Conservation (phyloP, 2,888 invertebrate species). For the Tanytarsus gracilentus region DNA sequence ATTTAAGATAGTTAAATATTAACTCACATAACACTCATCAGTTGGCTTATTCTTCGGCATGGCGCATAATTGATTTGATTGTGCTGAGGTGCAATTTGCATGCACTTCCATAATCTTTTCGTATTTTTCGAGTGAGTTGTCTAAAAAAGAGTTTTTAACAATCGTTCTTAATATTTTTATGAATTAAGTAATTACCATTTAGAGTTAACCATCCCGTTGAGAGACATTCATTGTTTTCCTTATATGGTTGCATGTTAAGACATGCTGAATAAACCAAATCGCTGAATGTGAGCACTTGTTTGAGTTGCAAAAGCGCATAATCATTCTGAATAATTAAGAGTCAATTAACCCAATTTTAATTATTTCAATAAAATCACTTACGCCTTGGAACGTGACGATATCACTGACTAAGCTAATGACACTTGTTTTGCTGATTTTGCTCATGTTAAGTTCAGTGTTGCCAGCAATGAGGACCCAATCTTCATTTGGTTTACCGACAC, state of each 20-base stretch:
- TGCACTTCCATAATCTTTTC: slow-evolving; percentile 55
- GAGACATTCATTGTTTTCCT: slow-evolving; percentile 48
- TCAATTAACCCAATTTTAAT: slow-evolving; percentile 36
- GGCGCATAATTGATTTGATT: slow-evolving; percentile 51
- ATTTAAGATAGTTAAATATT: not conserved
- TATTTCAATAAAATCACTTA: slow-evolving; percentile 33
- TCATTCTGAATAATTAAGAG: slow-evolving; percentile 47
- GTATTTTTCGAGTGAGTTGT: slow-evolving; percentile 46
- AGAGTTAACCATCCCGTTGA: slow-evolving; percentile 49
- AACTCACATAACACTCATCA: slow-evolving; percentile 52
- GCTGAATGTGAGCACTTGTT: slow-evolving; percentile 45
- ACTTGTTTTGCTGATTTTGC: slow-evolving; percentile 25
- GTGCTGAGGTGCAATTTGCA: slow-evolving; percentile 51
- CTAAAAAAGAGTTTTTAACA: slow-evolving; percentile 44
- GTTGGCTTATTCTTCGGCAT: slow-evolving; percentile 49
- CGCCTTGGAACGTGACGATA: slow-evolving; percentile 50
- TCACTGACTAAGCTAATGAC: slow-evolving; percentile 36
- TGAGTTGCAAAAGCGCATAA: slow-evolving; percentile 48
- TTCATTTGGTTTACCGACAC: slow-evolving; percentile 35
- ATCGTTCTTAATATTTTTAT: slow-evolving; percentile 15
- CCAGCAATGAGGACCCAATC: slow-evolving; percentile 41
- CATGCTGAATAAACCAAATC: slow-evolving; percentile 51
- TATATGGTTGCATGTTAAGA: slow-evolving; percentile 44
- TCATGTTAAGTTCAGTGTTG: slow-evolving; percentile 33
- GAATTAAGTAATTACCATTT: too few relatives aligned